phyloP scores from a whole-genome alignment of 2,888 invertebrate genomes.

The Heptascelio sp. region DNA sequence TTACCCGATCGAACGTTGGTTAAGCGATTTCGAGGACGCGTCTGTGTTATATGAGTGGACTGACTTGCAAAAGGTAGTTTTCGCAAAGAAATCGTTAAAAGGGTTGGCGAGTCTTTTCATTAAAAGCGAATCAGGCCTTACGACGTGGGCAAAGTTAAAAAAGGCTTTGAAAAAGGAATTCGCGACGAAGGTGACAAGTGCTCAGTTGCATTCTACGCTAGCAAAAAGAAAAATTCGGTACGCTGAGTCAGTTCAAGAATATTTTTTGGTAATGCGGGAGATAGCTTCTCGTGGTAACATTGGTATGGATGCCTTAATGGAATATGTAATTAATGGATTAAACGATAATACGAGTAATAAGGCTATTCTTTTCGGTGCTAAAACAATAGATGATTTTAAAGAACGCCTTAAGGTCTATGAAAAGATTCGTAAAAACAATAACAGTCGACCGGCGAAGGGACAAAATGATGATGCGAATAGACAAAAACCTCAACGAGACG shows the following conservation, averaged over 20 bases:
- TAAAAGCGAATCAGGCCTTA: slow-evolving; percentile 3
- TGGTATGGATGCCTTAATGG: slow-evolving; percentile 25
- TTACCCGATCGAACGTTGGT: slow-evolving; percentile 19
- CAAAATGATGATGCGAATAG: no score
- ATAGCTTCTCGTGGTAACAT: slow-evolving; percentile 39
- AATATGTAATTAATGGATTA: slow-evolving; percentile 39
- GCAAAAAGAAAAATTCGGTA: slow-evolving; percentile 23
- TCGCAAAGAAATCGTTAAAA: slow-evolving; percentile 41
- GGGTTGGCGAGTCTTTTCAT: slow-evolving; percentile 31
- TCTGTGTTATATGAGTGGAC: slow-evolving; percentile 25
- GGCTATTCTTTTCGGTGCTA: slow-evolving; percentile 19
- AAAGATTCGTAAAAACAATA: slow-evolving; percentile 21
- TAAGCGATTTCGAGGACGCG: slow-evolving; percentile 49
- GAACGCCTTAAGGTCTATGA: not conserved
- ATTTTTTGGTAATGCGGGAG: slow-evolving; percentile 31
- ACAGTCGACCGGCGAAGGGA: no score
- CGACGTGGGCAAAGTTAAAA: not conserved
- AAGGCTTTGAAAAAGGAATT: slow-evolving; percentile 33
- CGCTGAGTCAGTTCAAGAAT: slow-evolving; percentile 44
- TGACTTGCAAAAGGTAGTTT: slow-evolving; percentile 41
- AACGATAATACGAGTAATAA: slow-evolving; percentile 26
- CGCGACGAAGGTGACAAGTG: slow-evolving; percentile 34
- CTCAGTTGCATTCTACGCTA: slow-evolving; percentile 41
- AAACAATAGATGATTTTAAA: slow-evolving; percentile 11
- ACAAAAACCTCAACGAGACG: not conserved